These are phyloP conservation scores for Prinia subflava DNA, from an alignment of 2,113 vertebrate genomes.

Conservation along the genomic window DNA sequence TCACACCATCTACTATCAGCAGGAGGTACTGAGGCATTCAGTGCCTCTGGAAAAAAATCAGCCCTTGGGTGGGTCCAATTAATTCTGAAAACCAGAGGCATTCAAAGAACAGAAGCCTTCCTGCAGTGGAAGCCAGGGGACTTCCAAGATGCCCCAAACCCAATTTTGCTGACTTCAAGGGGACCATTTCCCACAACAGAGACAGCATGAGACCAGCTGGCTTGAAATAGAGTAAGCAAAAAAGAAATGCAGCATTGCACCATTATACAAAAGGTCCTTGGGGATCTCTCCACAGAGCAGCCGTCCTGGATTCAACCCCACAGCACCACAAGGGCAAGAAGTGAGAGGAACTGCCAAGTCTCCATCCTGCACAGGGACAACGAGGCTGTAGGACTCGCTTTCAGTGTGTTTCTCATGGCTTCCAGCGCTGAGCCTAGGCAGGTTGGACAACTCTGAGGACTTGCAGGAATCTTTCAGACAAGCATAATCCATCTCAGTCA, in stretches of 20 bases:
- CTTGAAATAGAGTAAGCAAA: not conserved
- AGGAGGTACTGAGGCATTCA: not conserved
- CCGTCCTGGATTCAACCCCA: not conserved
- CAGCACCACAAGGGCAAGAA: not conserved
- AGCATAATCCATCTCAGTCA: conserved; percentile 51
- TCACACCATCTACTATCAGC: not conserved
- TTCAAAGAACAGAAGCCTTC: not conserved
- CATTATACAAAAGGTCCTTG: not conserved
- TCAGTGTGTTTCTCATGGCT: not conserved
- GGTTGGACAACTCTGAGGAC: conserved; percentile 33
- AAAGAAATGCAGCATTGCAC: not conserved
- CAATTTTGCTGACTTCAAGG: not conserved
- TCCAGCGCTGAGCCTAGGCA: not conserved
- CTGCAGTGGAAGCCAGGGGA: conserved; percentile 4
- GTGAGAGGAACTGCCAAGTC: not conserved
- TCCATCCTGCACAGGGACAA: not conserved
- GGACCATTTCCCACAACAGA: conserved; percentile 7
- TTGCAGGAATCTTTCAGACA: conserved; percentile 26
- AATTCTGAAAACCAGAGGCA: not conserved
- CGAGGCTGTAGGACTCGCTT: not conserved
- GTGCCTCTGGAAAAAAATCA: not conserved
- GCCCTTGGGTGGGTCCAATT: not conserved
- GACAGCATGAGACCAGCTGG: not conserved
- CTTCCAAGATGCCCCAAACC: not conserved
- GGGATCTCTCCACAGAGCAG: not conserved